Evolutionary conservation across 2,888 invertebrate species (phyloP).

Genomic region (Sinhomidia bicolor): DNA sequence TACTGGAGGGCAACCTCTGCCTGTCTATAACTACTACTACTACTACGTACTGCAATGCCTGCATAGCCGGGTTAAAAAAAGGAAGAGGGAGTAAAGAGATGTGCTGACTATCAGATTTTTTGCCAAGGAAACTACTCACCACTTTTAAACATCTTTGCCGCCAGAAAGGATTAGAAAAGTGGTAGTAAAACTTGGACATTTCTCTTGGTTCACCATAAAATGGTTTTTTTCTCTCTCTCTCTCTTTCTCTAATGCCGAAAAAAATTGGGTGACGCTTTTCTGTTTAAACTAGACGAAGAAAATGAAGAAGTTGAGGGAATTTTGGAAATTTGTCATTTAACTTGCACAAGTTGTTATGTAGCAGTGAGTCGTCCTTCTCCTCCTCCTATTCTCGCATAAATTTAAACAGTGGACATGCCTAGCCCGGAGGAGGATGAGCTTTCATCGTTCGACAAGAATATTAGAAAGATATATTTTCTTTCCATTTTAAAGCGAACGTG

Average conservation of each 20-base stretch:
- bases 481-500: not conserved
- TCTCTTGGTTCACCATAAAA: not conserved
- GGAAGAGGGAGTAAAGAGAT: conserved; percentile 31
- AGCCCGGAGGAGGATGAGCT: conserved; percentile 33
- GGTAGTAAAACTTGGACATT: conserved; percentile 18
- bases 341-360: conserved; percentile 13
- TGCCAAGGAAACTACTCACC: conserved; percentile 15
- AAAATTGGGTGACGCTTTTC: not conserved
- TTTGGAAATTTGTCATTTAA: conserved; percentile 39
- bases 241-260: no score
- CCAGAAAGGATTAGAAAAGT: conserved; percentile 57
- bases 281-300: not conserved
- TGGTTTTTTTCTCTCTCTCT: conserved; percentile 24
- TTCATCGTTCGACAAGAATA: conserved; percentile 16
- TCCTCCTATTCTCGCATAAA: no score
- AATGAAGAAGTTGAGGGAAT: no score
- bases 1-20: conserved; percentile 48
- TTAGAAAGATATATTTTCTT: not conserved
- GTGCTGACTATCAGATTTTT: conserved; percentile 41
- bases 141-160: conserved; percentile 50
- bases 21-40: no score
- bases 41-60: no score
- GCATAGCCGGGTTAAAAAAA: no score
- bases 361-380: no score
- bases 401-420: conserved; percentile 43